A percentile compares a stretch with the other conserved stretches of the same genome.
Evolutionary conservation across 2,888 invertebrate species (phyloP).

Genomic region (Epistrophella euchroma): DNA sequence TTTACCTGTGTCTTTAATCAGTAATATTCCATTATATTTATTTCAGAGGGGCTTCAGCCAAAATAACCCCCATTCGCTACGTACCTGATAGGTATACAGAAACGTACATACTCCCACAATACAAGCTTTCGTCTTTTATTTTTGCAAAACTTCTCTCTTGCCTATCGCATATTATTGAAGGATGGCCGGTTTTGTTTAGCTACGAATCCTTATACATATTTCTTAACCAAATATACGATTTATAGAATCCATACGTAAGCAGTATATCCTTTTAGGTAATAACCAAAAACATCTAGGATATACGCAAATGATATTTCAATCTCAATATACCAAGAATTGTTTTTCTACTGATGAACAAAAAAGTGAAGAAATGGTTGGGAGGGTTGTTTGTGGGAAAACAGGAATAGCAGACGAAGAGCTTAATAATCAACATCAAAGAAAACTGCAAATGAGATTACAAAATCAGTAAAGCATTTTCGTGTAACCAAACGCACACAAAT

Average conservation of each 20-base stretch:
- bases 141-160: conserved; percentile 25
- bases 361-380: background rate
- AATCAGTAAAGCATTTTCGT: conserved; percentile 39
- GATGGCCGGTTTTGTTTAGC: conserved; percentile 47
- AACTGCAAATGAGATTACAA: conserved; percentile 70
- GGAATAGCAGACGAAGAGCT: background rate
- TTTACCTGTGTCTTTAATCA: no score
- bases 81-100: background rate
- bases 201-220: conserved; percentile 54
- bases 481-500: conserved; percentile 33
- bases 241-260: conserved; percentile 63
- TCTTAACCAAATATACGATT: conserved; percentile 67
- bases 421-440: conserved; percentile 62
- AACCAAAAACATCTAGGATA: conserved; percentile 48
- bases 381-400: background rate
- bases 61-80: background rate
- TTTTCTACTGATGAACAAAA: conserved; percentile 35
- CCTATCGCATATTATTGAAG: conserved; percentile 54
- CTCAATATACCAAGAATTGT: conserved; percentile 51
- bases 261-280: conserved; percentile 58
- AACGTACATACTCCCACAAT: background rate
- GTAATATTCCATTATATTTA: background rate
- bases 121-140: conserved; percentile 18
- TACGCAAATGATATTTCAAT: conserved; percentile 66
- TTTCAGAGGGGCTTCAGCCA: background rate